Evolutionary conservation across 2,113 vertebrate species (phyloP), one percentile per base, ranked within the genome.

Genomic region (Rhinoderma darwinii): DNA sequence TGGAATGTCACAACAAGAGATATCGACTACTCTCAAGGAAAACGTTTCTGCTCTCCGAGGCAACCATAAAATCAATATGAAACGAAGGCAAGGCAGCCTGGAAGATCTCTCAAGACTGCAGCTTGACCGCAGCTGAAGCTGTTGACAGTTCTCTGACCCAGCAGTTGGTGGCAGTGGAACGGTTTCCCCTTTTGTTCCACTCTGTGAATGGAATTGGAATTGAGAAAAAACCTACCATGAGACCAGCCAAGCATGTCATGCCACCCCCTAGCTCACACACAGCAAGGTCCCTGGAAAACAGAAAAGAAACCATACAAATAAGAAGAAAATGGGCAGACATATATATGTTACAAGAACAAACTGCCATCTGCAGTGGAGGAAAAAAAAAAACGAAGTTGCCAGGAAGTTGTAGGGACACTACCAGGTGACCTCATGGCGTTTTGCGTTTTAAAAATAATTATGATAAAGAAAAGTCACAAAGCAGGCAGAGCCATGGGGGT

Each of bases 171-270:
- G 92, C 93, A 93, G 91, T 94, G 92, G 93, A 95, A 93, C 92
- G 94, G 94, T 95, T 93, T 94, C 93, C 91, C 83, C 73, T 94
- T 95, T 94, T 94, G 92, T 95, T 93, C 93, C 89, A 92, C 91
- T 89, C 88, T 90, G 89, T 96, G 95, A 96, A 95, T 94, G 93
- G 94, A 93, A 93, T 90, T 94, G 95, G 94, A 94, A 95, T 95
- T 94, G 95, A 95, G 94, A 95, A 95, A 94, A 95, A 93, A 96
- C 96, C 95, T 97, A 97, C 96, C 96, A 96, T 96, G 93, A 97
- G 96, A 91, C 96, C 96, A 95, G 96, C 96, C 93, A 97, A 96
- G 96, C 96, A 97, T 93, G 96, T 96, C 96, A 97, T 96, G 92
- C 96, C 96, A 95, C 96, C 96, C 92, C 96, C 96, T 93, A 97